Evolutionary conservation across 2,113 vertebrate species (phyloP).

Genomic region (Lanius collurio): DNA sequence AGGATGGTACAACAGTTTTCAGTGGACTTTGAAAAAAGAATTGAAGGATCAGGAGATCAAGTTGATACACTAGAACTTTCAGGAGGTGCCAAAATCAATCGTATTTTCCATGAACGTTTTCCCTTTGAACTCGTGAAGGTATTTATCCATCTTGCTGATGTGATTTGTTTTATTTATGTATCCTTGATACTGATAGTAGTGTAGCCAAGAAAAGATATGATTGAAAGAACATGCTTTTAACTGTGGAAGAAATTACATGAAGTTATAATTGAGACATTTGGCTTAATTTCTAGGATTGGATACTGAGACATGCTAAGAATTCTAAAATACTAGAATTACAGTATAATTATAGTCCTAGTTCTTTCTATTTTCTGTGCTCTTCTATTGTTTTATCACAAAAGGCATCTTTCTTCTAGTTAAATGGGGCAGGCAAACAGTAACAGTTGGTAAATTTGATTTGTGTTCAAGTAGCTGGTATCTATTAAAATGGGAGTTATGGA

Average conservation of each 20-base stretch:
- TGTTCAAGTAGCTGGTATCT: background rate
- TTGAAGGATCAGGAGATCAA: constrained; percentile 81
- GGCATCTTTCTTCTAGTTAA: background rate
- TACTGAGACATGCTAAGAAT: background rate
- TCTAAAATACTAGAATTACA: background rate
- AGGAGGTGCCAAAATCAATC: constrained; percentile 83
- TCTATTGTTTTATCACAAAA: background rate
- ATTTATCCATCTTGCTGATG: constrained; percentile 6
- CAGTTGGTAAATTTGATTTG: background rate
- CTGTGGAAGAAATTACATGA: background rate
- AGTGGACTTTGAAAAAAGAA: constrained; percentile 83
- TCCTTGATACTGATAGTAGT: background rate
- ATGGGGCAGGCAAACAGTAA: background rate
- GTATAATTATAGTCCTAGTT: background rate
- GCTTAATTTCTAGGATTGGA: background rate
- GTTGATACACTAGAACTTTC: constrained; percentile 80
- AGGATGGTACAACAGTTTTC: constrained; percentile 84
- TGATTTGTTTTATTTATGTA: background rate
- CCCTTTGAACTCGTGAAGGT: constrained; percentile 84
- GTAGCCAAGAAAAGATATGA: background rate
- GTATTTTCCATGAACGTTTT: constrained; percentile 82
- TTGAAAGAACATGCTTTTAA: background rate
- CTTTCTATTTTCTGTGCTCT: background rate
- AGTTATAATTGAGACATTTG: background rate
- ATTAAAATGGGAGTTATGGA: background rate